A percentile compares a stretch with the other conserved stretches of the same genome.
Conservation (phyloP, 2,888 invertebrate genomes). For the Xanthorhoe designata region DNA sequence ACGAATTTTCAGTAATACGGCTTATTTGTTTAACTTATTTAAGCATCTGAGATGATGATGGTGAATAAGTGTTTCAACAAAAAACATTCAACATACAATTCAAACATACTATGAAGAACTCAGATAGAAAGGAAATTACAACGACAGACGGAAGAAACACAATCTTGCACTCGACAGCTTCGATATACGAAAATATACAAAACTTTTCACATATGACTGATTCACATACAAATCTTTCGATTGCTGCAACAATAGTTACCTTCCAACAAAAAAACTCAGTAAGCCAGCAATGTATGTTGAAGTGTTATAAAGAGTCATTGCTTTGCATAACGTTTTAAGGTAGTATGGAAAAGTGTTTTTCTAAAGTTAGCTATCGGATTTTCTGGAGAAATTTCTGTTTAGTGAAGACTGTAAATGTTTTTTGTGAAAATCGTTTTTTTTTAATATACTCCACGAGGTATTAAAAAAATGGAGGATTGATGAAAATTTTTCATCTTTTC, state of each 20-base stretch:
- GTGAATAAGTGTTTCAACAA: too few relatives aligned
- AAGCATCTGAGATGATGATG: too few relatives aligned
- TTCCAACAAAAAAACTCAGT: background rate
- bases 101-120: background rate
- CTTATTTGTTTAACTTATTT: too few relatives aligned
- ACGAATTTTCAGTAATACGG: background rate
- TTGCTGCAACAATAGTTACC: background rate
- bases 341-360: too few relatives aligned
- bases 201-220: background rate
- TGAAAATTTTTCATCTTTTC: too few relatives aligned
- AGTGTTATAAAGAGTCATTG: background rate
- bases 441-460: too few relatives aligned
- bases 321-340: too few relatives aligned
- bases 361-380: too few relatives aligned
- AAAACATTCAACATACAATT: too few relatives aligned
- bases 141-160: background rate
- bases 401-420: constrained; percentile 7
- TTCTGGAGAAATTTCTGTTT: constrained; percentile 10
- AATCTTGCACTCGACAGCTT: background rate
- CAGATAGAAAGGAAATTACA: background rate
- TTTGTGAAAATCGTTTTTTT: background rate
- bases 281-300: constrained; percentile 1
- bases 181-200: background rate
- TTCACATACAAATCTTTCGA: background rate
- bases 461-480: too few relatives aligned